Conservation (phyloP, 2,888 invertebrate genomes). For the Lapara coniferarum region DNA sequence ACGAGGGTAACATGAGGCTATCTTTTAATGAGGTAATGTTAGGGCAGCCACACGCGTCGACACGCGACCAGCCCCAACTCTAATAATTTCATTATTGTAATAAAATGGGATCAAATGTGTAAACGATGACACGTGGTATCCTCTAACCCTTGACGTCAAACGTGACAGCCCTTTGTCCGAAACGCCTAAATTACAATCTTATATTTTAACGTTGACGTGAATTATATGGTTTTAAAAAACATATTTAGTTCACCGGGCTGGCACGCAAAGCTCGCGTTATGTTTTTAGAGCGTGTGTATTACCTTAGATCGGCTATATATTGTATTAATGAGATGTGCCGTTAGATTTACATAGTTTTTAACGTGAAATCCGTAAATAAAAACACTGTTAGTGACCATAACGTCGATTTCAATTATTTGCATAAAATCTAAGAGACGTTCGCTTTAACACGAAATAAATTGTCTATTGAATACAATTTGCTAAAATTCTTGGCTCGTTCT, state of each 20-base stretch:
- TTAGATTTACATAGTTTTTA: no score
- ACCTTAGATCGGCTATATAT: no score
- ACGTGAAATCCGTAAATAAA: no score
- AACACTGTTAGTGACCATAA: no score
- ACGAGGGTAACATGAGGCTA: conserved; percentile 59
- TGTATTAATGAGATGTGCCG: no score
- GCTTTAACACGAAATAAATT: background rate
- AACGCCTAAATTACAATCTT: background rate
- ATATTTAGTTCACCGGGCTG: no score
- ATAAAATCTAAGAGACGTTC: no score
- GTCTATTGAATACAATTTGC: background rate
- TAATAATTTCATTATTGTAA: conserved; percentile 80
- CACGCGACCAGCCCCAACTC: conserved; percentile 65
- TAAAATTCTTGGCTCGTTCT: background rate
- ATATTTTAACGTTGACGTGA: background rate
- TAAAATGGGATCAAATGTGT: conserved; percentile 78
- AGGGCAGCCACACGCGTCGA: conserved; percentile 53
- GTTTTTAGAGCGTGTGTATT: no score
- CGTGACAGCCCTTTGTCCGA: conserved; percentile 34
- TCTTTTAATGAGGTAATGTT: conserved; percentile 75
- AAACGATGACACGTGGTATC: conserved; percentile 72
- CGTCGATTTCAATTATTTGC: no score
- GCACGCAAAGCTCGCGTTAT: no score
- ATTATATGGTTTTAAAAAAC: background rate
- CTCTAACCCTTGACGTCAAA: conserved; percentile 48